Base-by-base conservation (phyloP, 2,888 invertebrate species). In the Eupsilia transversa region DNA sequence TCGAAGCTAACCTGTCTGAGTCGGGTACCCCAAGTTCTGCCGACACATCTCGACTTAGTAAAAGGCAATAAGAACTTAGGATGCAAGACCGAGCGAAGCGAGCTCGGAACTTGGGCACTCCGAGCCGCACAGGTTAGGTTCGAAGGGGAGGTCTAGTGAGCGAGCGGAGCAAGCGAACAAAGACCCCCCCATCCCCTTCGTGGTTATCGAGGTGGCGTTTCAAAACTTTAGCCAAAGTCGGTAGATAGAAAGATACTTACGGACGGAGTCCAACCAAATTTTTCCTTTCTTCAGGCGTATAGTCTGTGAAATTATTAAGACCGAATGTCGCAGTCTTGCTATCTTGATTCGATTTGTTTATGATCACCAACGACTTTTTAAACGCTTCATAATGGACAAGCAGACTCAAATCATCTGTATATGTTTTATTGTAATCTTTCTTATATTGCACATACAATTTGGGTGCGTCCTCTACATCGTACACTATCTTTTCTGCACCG, bases 371-470 rank as follows among this genome's bases (percentile, higher is more conserved):
- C 0, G 14, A 0, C 0, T 70, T 0, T 43, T 70, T 76, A 72
- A 83, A 85, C 7, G 60, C 61, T 52, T 78, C 77, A 38, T 76
- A 80, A 33, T 80, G 83, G 1, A 54, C 10, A 27, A 76, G 72
- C 30, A 74, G n/a, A 3, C 63, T 57, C 12, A 35, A 20, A 12
- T 49, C 10, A 67, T 56, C n/a, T 7, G 35, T 10, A 71, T 86
- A 77, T 3, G 17, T 10, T 69, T 38, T 85, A 5, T 69, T 49
- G 20, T 75, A 79, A 43, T 83, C 72, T 14, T 66, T 66, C 12
- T 60, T 43, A 49, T 69, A 83, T 12, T 78, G 66, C 12, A 43
- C 56, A 33, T 46, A 85, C 20, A 80, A 65, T 56, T 74, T 56
- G 3, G 78, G 78, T 7, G 84, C 70, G 17, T 79, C 20, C 0